Conservation (phyloP, 2,888 invertebrate genomes). For the Opisthograptis luteolata region DNA sequence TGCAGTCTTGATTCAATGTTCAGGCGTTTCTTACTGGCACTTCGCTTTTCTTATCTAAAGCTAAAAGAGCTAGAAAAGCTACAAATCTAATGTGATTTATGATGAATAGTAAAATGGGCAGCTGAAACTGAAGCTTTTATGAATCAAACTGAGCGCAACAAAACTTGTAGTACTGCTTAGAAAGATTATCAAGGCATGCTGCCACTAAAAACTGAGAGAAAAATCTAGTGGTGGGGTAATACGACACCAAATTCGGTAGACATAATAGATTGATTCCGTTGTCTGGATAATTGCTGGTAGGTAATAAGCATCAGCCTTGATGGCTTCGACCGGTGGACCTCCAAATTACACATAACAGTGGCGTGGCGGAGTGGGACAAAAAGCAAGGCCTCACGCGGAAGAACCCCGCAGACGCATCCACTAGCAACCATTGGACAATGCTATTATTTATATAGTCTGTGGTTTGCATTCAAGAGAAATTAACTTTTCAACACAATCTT, state of each 20-base stretch:
- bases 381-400: conserved; percentile 60
- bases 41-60: not conserved
- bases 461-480: not conserved
- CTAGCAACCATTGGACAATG: conserved; percentile 52
- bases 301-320: conserved; percentile 60
- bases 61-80: conserved; percentile 6
- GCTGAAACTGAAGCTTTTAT: conserved; percentile 9
- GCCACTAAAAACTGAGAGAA: too few species aligned
- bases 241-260: conserved; percentile 15
- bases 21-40: not conserved
- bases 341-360: conserved; percentile 83
- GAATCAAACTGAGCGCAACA: conserved; percentile 11
- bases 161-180: not conserved
- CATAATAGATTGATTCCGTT: conserved; percentile 18
- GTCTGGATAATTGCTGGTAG: conserved; percentile 42
- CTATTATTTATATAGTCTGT: not conserved
- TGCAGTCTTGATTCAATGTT: conserved; percentile 4
- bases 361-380: conserved; percentile 70
- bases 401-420: conserved; percentile 55
- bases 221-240: too few species aligned
- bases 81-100: not conserved
- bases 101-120: conserved; percentile 6
- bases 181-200: conserved; percentile 8
- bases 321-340: conserved; percentile 78
- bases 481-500: too few species aligned